Conservation (phyloP, 2,888 invertebrate genomes). For the Ctena decussata region DNA sequence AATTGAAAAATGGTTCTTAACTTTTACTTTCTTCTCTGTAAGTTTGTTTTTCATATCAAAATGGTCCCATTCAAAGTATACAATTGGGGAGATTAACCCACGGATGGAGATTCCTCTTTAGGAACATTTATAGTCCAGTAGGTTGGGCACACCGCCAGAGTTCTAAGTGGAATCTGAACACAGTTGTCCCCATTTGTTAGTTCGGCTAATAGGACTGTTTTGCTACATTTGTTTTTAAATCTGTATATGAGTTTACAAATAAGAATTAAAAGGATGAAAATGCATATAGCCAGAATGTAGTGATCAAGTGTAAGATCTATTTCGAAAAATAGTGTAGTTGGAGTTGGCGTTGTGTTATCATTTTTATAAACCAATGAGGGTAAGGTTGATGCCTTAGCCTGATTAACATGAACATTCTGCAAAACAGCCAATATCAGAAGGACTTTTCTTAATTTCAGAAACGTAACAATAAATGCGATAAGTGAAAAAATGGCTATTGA, state of each 20-base stretch:
- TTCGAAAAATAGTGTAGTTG: not conserved
- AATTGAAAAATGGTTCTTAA: not conserved
- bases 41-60: conserved; percentile 21
- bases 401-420: not conserved
- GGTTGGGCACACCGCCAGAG: not conserved
- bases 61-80: conserved; percentile 18
- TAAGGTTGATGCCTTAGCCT: not conserved
- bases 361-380: not conserved
- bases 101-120: not conserved
- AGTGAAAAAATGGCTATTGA: not conserved
- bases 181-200: not conserved
- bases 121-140: not conserved
- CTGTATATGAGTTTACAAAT: not conserved
- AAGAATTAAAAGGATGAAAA: not conserved
- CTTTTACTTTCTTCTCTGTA: not conserved
- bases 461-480: not conserved
- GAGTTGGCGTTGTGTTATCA: not conserved
- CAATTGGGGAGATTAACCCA: not conserved
- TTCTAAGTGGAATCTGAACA: not conserved
- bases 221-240: not conserved
- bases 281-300: not conserved
- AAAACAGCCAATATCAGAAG: not conserved
- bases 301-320: not conserved
- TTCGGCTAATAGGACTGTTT: not conserved
- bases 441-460: not conserved